Base-by-base conservation (phyloP, 2,888 invertebrate species). In the Caenorhabditis sp. region DNA sequence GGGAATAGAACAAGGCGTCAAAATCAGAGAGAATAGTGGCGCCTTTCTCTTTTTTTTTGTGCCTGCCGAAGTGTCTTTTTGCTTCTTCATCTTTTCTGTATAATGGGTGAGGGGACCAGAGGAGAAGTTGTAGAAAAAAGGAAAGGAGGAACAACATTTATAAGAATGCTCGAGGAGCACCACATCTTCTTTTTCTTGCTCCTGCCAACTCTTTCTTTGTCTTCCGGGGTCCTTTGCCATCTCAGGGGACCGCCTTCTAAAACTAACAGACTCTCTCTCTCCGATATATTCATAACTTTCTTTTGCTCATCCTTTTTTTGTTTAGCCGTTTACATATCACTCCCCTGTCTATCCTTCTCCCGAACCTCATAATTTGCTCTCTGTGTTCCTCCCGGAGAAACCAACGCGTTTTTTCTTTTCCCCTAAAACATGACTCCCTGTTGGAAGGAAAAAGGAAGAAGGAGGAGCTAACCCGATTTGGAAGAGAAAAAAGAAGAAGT, bases 401-500 rank as follows among this genome's bases (percentile, higher is more conserved):
- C 68, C 24, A 47, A 19, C n/a, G 38, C 28, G 38, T 14, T 38
- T 66, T 51, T 51, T 49, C 35, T 22, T 26, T 68, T 54, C 24
- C 14, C n/a, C 44, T 54, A 35, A 68, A 68, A 68, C 68, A 68
- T 54, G 31, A 12, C 51, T 68, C 24, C 54, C 22, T 49, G 28
- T 54, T 19, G 19, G 38, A 31, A 51, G 64, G 41, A 66, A 28
- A 47, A 51, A 66, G 63, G 28, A 51, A 66, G 63, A n/a, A 28
- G 74, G 74, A 74, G 74, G 63, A 47, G 74, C 74, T 74, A 74
- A 74, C 74, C 74, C 74, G 74, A 74, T 74, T 74, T 74, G n/a
- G n/a, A n/a, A n/a, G n/a, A 19, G 54, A 47, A 49, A 66, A 51
- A 66, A 64, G 61, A 66, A 66, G 66, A 69, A 66, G 66, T 68